phyloP scores from a whole-genome alignment of 1,140 invertebrate genomes.

The Tetramorium parvispinum region DNA sequence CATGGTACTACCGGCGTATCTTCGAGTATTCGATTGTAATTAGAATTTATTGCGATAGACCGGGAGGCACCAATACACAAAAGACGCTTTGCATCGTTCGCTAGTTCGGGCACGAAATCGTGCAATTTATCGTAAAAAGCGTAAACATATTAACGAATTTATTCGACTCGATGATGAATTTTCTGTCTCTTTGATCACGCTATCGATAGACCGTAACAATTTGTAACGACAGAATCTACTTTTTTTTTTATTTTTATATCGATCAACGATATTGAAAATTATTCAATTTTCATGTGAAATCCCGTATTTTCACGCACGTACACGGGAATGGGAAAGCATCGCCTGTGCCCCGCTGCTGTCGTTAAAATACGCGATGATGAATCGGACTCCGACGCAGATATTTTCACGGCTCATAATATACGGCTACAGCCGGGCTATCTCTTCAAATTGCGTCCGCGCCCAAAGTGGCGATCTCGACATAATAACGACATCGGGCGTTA shows the following conservation, averaged over 20 bases:
- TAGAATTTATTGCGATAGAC: conserved; percentile 57
- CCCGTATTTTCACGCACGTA: background rate
- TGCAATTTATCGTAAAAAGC: conserved; percentile 38
- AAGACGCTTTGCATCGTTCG: background rate
- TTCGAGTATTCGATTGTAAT: conserved; percentile 55
- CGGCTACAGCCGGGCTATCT: background rate
- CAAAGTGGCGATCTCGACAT: conserved; percentile 70
- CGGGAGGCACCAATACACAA: background rate
- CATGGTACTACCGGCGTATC: conserved; percentile 24
- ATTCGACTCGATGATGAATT: background rate
- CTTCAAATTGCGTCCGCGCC: conserved; percentile 59
- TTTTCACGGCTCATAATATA: conserved; percentile 12
- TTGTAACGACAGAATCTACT: background rate
- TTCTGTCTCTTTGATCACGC: conserved; percentile 13
- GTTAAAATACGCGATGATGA: background rate
- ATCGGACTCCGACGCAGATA: background rate
- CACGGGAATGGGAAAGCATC: background rate
- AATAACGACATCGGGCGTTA: conserved; percentile 73
- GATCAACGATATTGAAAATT: conserved; percentile 24
- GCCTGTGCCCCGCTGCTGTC: background rate
- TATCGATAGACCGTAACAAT: conserved; percentile 16
- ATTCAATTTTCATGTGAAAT: conserved; percentile 6
- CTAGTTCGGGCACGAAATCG: conserved; percentile 9
- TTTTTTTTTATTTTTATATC: conserved; percentile 8
- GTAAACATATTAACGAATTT: conserved; percentile 36